Evolutionary conservation across 2,888 invertebrate genomes (phyloP).

Genomic region (Chloroclysta siterata): DNA sequence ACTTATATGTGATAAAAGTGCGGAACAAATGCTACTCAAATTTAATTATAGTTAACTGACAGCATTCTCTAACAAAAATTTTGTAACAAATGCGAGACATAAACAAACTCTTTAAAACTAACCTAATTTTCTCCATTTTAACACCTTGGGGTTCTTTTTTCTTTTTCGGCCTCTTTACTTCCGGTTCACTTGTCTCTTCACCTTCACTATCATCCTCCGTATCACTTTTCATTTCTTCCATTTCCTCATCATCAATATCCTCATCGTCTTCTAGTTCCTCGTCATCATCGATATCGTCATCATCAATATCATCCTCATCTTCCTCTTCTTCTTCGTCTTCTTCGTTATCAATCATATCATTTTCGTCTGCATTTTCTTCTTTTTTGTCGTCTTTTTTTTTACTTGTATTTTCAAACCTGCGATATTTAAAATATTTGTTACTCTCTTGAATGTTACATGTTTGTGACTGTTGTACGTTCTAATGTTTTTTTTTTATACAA

Average conservation of each 20-base stretch:
- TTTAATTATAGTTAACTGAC: too few relatives aligned
- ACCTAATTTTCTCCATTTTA: slow-evolving; percentile 47
- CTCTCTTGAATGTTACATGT: background rate
- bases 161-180: slow-evolving; percentile 49
- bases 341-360: slow-evolving; percentile 12
- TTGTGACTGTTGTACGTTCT: too few relatives aligned
- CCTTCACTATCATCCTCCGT: background rate
- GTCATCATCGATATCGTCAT: slow-evolving; percentile 7
- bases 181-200: slow-evolving; percentile 29
- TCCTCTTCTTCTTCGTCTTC: background rate
- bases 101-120: too few relatives aligned
- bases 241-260: slow-evolving; percentile 8
- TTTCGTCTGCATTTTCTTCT: slow-evolving; percentile 2
- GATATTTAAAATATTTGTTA: background rate
- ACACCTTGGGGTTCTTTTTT: slow-evolving; percentile 41
- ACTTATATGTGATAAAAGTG: too few relatives aligned
- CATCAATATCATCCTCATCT: slow-evolving; percentile 9
- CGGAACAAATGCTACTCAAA: too few relatives aligned
- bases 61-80: too few relatives aligned
- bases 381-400: background rate
- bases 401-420: slow-evolving; percentile 21
- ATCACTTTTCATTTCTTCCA: slow-evolving; percentile 1
- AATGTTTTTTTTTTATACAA: too few relatives aligned
- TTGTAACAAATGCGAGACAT: too few relatives aligned
- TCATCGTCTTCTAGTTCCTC: slow-evolving; percentile 7